Evolutionary conservation across 35 echinoderm and acorn worm species (phyloP), one percentile per base, ranked within the genome.

Genomic region (Ophiothrix spiculata): DNA sequence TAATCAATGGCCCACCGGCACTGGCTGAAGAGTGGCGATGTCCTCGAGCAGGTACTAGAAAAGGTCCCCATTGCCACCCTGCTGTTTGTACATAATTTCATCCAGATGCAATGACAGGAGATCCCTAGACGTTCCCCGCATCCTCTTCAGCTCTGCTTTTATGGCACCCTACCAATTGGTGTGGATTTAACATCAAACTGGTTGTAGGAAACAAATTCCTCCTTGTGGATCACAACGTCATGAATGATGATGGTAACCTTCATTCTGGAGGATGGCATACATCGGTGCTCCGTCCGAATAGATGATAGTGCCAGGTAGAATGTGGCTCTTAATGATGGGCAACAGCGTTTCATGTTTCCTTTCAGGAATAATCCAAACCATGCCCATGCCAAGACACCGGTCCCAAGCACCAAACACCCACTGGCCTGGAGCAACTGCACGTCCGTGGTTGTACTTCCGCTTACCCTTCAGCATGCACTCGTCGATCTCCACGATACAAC

Each of bases 351-450:
- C 60, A 81, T 46, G 76, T 31, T 60, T 33, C 33, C 33, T 37
- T 32, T 80, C 86, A 32, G 78, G 35, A 0, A 81, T 4, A 0
- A 80, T 39, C 35, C 49, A 39, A 29, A 81, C 12, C 32, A 73
- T 32, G 2, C 86, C 86, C 31, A 4, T 80, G 32, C 32, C 3
- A 1, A 54, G 77, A 46, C 76, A 2, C 32, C 34, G 33, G 28
- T 81, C 78, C 25, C 78, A 78, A 40, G 56, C 28, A 16, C 86
- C 77, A 64, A 88, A 88, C 19, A 88, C 34, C 86, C 76, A 80
- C 78, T 81, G 75, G 28, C 77, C 39, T 6, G 36, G 69, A 1
- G 69, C 37, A 37, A 25, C 35, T 1, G 31, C 36, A 14, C 74
- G 23, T 36, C 78, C 87, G 1, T 74, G 34, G 45, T 88, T 80